These are phyloP conservation scores for Tetanocera ferruginea DNA, from an alignment of 2,888 invertebrate species.

Conservation along the genomic window DNA sequence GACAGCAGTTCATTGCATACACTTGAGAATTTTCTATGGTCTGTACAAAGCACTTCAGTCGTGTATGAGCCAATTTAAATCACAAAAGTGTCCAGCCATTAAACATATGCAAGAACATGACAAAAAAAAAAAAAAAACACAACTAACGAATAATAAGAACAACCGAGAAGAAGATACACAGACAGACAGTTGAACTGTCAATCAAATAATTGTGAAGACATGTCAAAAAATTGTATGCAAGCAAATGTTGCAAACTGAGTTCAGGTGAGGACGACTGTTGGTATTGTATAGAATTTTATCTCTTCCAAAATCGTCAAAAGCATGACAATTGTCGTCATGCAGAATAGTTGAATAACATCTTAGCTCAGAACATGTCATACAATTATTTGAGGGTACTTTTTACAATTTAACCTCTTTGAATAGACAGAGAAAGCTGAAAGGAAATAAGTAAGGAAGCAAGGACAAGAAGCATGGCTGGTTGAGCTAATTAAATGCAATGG, in stretches of 20 bases:
- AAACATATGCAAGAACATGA: constrained; percentile 17
- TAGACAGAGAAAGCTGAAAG: too few species aligned
- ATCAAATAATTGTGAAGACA: constrained; percentile 27
- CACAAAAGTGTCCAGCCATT: constrained; percentile 59
- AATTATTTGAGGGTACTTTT: neutral
- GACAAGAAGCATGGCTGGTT: neutral
- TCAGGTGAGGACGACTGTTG: neutral
- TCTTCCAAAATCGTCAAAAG: neutral
- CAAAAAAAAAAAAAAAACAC: too few species aligned
- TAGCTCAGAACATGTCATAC: neutral
- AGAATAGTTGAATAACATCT: neutral
- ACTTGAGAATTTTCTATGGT: constrained; percentile 26
- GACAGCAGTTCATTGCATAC: neutral
- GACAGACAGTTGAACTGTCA: constrained; percentile 17
- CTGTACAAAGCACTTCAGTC: too few species aligned
- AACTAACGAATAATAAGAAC: neutral
- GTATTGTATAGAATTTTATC: neutral
- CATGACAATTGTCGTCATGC: constrained; percentile 16
- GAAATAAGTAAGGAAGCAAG: neutral
- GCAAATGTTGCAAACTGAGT: constrained; percentile 5
- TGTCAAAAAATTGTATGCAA: constrained; percentile 8
- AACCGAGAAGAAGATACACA: neutral
- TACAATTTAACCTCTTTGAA: neutral
- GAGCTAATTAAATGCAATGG: constrained; percentile 21
- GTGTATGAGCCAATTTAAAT: constrained; percentile 54